Conservation (phyloP, 1,140 invertebrate genomes). For the Mamestra configurata region DNA sequence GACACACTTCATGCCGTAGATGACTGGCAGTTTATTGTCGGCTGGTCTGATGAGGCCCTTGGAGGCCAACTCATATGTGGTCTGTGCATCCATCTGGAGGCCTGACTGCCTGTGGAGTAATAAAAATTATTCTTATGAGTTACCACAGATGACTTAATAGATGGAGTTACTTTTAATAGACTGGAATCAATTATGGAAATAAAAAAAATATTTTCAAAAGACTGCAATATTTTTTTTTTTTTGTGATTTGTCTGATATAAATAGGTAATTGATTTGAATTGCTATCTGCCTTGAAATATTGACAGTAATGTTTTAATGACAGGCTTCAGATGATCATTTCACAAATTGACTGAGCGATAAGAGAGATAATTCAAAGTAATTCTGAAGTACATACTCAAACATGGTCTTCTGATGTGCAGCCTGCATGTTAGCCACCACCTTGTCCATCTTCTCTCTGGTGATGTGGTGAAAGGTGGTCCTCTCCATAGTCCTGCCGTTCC, state of each 20-base stretch:
- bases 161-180: too few species aligned
- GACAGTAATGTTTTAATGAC: too few species aligned
- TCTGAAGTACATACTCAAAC: conserved; percentile 91
- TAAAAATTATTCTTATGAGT: conserved; percentile 1
- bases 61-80: conserved; percentile 95
- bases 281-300: too few species aligned
- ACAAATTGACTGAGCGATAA: too few species aligned
- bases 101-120: conserved; percentile 92
- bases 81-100: conserved; percentile 94
- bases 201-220: too few species aligned
- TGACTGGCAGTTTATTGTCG: conserved; percentile 91
- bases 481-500: conserved; percentile 92
- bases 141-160: too few species aligned
- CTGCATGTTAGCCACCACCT: conserved; percentile 92
- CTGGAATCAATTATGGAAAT: too few species aligned
- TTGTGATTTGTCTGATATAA: too few species aligned
- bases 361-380: neutral
- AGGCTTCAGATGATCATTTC: too few species aligned
- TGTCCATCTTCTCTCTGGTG: conserved; percentile 90
- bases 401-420: conserved; percentile 94
- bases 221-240: too few species aligned
- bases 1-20: conserved; percentile 96
- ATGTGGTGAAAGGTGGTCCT: conserved; percentile 92
- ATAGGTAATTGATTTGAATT: too few species aligned
- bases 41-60: conserved; percentile 93